Base-by-base conservation (phyloP, 2,797 vertebrate species). In the Adelosebastes latens region DNA sequence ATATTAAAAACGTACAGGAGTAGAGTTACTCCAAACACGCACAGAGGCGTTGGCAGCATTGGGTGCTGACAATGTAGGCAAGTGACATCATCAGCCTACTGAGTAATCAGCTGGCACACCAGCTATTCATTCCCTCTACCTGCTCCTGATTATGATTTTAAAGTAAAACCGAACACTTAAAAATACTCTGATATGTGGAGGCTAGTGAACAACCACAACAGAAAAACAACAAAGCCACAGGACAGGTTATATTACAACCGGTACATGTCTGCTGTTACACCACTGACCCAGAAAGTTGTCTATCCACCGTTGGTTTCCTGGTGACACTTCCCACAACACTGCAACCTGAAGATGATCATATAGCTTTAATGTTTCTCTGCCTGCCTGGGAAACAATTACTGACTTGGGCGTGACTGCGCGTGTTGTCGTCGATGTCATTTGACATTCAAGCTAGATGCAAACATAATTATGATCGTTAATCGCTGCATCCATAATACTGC, bases 251-350 rank as follows among this genome's bases (percentile, higher is more conserved):
- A n/a, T 29, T 64, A 36, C 59, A 58, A 8, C 10, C 53, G 13
- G 8, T 68, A 20, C 10, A 8, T 9, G 16, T 71, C 3, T 75
- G 14, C 66, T 29, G 60, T 53, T 62, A 56, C 61, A 74, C 56
- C 13, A 2, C 34, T 83, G 69, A 74, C 77, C 78, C 72, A 72
- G 49, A 75, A 61, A 42, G 52, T 1, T 52, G 49, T n/a, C 18
- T 9, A n/a, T 31, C 70, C 0, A 14, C 53, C 0, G 2, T 1
- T 60, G 64, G 39, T 49, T 62, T 66, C 24, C 34, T 55, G 68
- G n/a, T 62, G 14, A 68, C 8, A 75, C 59, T 20, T 31, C 56
- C 14, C 46, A 61, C 20, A 7, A 42, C 14, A 13, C 0, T 63
- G 59, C 20, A 18, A 61, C 69, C 66, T 22, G 27, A 81, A 34